Percentiles rank a stretch among this genome's conserved stretches.
Evolutionary conservation across 2,797 vertebrate species (phyloP).

Genomic region (Kryptolebias ocellatus): DNA sequence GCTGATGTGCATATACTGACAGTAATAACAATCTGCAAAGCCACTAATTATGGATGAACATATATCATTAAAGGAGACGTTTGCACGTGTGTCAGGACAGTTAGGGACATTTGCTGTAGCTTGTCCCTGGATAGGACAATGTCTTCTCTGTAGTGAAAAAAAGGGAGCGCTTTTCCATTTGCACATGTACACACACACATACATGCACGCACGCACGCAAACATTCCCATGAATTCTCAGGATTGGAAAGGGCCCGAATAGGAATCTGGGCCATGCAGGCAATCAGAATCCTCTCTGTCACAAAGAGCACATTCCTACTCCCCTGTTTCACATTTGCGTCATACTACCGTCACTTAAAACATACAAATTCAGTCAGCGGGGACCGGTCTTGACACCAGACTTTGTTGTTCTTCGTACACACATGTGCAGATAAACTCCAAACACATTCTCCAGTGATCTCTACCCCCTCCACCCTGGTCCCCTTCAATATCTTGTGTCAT

Average conservation of each 20-base stretch:
- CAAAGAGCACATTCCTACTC: slow-evolving; percentile 64
- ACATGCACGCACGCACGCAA: slow-evolving; percentile 49
- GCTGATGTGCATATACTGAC: neutral
- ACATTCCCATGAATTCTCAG: slow-evolving; percentile 76
- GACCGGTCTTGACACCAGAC: slow-evolving; percentile 17
- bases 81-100: slow-evolving; percentile 31
- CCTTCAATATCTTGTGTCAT: slow-evolving; percentile 66
- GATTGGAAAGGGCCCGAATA: slow-evolving; percentile 62
- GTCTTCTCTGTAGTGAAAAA: slow-evolving; percentile 68
- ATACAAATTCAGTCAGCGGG: slow-evolving; percentile 20
- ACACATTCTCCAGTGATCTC: slow-evolving; percentile 35
- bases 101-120: slow-evolving; percentile 63
- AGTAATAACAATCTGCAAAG: neutral
- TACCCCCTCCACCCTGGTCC: slow-evolving; percentile 55
- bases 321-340: slow-evolving; percentile 59
- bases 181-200: slow-evolving; percentile 55
- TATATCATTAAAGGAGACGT: neutral
- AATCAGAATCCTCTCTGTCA: slow-evolving; percentile 68
- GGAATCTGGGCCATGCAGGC: slow-evolving; percentile 77
- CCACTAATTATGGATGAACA: neutral
- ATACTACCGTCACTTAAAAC: slow-evolving; percentile 52
- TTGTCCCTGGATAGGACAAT: slow-evolving; percentile 67
- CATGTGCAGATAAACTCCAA: slow-evolving; percentile 21
- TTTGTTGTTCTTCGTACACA: slow-evolving; percentile 20
- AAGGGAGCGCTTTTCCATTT: slow-evolving; percentile 56